Conservation (phyloP, 2,888 invertebrate genomes). For the Lepidochrysops patricia region DNA sequence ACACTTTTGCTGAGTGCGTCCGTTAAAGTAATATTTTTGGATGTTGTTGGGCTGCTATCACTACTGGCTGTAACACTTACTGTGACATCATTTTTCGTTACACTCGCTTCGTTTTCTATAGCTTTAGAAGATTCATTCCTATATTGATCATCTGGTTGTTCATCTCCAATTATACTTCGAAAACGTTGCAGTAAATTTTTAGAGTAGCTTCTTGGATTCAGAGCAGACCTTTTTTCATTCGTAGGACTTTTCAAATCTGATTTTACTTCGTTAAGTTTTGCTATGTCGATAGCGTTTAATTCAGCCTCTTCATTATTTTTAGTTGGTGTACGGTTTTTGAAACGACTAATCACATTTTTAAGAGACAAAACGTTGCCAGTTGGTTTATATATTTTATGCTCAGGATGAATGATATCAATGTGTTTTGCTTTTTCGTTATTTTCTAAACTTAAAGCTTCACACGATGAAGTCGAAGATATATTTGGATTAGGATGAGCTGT, state of each 20-base stretch:
- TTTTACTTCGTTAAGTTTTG: slow-evolving; percentile 47
- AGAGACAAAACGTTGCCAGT: slow-evolving; percentile 70
- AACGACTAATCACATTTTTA: slow-evolving; percentile 73
- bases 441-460: slow-evolving; percentile 67
- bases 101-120: slow-evolving; percentile 30
- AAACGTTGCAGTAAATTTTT: slow-evolving; percentile 66
- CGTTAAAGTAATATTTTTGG: slow-evolving; percentile 38
- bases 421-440: slow-evolving; percentile 57
- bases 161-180: slow-evolving; percentile 67
- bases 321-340: slow-evolving; percentile 58
- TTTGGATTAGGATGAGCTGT: slow-evolving; percentile 63
- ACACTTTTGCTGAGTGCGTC: slow-evolving; percentile 58
- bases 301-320: slow-evolving; percentile 52
- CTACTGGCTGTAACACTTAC: slow-evolving; percentile 56
- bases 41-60: slow-evolving; percentile 46
- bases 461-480: slow-evolving; percentile 70
- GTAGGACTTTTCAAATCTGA: slow-evolving; percentile 56
- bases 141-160: slow-evolving; percentile 53
- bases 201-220: slow-evolving; percentile 63
- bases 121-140: slow-evolving; percentile 31
- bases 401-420: slow-evolving; percentile 78
- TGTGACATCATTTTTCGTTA: slow-evolving; percentile 48
- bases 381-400: slow-evolving; percentile 85
- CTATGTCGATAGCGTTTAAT: slow-evolving; percentile 60
- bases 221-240: slow-evolving; percentile 53